Base-by-base conservation (phyloP, 1,140 invertebrate genomes). In the Helicorthomorpha holstii region DNA sequence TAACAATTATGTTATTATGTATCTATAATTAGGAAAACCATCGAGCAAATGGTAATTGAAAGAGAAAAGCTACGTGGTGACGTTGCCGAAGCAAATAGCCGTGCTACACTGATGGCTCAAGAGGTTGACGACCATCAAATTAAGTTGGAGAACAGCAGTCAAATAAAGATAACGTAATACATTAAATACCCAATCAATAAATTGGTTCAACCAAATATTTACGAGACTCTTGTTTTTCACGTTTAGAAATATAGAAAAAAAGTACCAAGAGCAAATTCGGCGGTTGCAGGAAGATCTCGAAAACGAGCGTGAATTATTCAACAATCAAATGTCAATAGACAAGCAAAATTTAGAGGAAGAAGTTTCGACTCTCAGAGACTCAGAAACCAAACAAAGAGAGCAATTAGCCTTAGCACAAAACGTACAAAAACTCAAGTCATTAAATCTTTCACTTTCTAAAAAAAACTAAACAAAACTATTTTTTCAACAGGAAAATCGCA, bases 71-170 rank as follows among this genome's bases (percentile, higher is more conserved):
- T 93, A 19, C 75, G 78, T 45, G 64, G 68, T 1, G 85, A 90
- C 61, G 72, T 91, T 10, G 66, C 71, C 10, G 84, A 89, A 58
- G 86, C 86, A 0, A 90, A 91, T 59, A 73, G 81, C 27, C 69
- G 86, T 54, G 82, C 85, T 0, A 73, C 77, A 4, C 59, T 87
- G 29, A 65, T 93, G 22, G 88, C 85, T 1, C 81, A 84, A 53
- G 89, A 94, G 66, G 81, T 90, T 1, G 89, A 94, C 63, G 90
- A 93, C 49, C 81, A 85, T 58, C 85, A 92, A 64, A 71, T 76
- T 0, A 74, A 79, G 41, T 73, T 91, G 58, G 88, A 93, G 65
- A 77, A 77, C 53, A 75, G 76, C 25, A 69, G 79, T 48, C 74
- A 80, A 60, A 73, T 77, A 38, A 76, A 80, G 60, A 55, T 74